Conservation (phyloP, 2,888 invertebrate species). For the Lepidochitona cinerea region DNA sequence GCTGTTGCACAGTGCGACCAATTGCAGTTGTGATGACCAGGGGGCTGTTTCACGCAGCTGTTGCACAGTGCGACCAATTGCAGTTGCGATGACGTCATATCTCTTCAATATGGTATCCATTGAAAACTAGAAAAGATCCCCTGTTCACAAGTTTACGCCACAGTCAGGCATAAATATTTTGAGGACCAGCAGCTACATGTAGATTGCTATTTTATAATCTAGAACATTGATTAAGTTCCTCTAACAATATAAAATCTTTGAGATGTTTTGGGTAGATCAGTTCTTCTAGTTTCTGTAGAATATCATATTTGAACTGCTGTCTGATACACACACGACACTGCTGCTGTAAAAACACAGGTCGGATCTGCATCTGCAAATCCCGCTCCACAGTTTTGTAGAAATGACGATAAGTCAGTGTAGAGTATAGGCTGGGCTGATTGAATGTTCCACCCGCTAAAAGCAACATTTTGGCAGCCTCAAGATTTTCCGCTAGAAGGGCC, state of each 20-base stretch:
- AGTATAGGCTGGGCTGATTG: constrained; percentile 36
- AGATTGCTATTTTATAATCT: no score
- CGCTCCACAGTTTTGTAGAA: constrained; percentile 43
- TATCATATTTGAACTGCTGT: constrained; percentile 41
- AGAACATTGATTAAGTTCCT: constrained; percentile 14
- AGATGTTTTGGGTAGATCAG: constrained; percentile 36
- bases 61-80: no score
- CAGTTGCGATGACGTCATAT: no score
- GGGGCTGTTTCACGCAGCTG: no score
- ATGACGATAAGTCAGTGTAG: constrained; percentile 37
- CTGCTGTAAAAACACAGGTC: constrained; percentile 44
- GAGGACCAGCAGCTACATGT: no score
- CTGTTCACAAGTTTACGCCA: no score
- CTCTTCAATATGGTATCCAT: no score
- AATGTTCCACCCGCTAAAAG: constrained; percentile 47
- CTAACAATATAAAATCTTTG: constrained; percentile 32
- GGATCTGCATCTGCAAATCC: constrained; percentile 36
- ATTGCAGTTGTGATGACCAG: no score
- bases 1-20: no score
- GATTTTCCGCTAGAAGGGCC: constrained; percentile 41
- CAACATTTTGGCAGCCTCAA: constrained; percentile 43
- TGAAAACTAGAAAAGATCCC: no score
- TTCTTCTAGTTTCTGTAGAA: constrained; percentile 38
- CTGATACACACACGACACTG: constrained; percentile 47
- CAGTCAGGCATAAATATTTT: no score